A percentile compares a stretch with the other conserved stretches of the same genome.
phyloP scores from a whole-genome alignment of 2,797 vertebrate genomes.

The Enteromius trimaculatus region DNA sequence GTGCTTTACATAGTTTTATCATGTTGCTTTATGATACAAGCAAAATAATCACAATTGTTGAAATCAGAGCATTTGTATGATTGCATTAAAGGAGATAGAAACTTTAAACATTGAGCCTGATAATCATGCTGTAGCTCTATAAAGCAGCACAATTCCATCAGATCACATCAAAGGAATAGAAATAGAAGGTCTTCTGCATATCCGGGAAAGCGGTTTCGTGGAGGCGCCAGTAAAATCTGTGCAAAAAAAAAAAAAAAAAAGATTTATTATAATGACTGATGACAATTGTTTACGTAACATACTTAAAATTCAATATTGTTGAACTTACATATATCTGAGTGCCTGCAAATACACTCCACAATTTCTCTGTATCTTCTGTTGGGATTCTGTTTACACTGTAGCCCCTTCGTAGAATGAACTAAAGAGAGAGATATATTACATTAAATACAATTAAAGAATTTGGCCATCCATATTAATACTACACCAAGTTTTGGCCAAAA shows the following conservation, averaged over 20 bases:
- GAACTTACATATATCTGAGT: neutral
- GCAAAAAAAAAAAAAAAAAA: neutral
- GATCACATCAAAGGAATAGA: slow-evolving; percentile 19
- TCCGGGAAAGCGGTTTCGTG: neutral
- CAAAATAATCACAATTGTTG: neutral
- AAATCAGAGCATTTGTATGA: neutral
- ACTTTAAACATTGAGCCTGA: neutral
- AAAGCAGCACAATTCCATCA: neutral
- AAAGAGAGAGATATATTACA: neutral
- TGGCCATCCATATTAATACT: neutral
- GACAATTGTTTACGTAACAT: neutral
- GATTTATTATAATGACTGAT: neutral
- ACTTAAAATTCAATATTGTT: neutral
- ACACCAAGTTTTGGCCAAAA: neutral
- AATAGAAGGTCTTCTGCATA: neutral
- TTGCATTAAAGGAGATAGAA: neutral
- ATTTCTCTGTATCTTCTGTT: neutral
- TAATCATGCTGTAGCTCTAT: neutral
- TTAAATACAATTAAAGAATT: neutral
- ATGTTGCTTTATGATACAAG: neutral
- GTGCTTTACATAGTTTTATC: slow-evolving; percentile 5
- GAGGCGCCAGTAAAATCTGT: neutral
- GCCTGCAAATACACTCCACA: neutral
- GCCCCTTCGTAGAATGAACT: neutral
- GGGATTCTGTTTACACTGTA: neutral